Evolutionary conservation across 2,888 invertebrate genomes (phyloP).

Genomic region (Acrobasis repandana): DNA sequence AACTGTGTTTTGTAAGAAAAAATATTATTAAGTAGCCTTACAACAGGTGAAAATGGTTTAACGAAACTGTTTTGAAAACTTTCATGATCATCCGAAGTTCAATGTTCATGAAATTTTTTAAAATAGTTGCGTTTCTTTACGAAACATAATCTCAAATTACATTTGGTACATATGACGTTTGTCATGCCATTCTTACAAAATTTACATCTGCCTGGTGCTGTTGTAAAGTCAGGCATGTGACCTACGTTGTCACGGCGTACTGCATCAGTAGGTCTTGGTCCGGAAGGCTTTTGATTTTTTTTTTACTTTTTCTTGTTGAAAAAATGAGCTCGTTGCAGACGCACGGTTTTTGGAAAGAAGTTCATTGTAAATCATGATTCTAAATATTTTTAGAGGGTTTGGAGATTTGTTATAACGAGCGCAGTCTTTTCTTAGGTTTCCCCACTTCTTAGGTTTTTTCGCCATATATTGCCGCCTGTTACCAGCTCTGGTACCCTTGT

Average conservation of each 20-base stretch:
- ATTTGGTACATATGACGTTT: constrained; percentile 21
- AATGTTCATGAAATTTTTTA: constrained; percentile 2
- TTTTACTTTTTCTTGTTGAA: constrained; percentile 10
- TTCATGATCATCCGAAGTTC: background rate
- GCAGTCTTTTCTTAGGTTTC: constrained; percentile 34
- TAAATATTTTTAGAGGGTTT: constrained; percentile 4
- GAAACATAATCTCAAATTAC: constrained; percentile 23
- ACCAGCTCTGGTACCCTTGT: too few relatives aligned
- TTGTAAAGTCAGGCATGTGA: constrained; percentile 19
- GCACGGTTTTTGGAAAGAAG: too few relatives aligned
- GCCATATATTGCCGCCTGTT: too few relatives aligned
- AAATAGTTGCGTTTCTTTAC: constrained; percentile 21
- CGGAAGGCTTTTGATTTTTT: constrained; percentile 9
- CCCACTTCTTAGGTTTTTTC: constrained; percentile 39
- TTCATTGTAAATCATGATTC: too few relatives aligned
- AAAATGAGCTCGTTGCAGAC: too few relatives aligned
- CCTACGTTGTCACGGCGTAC: constrained; percentile 8
- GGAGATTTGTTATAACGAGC: constrained; percentile 13
- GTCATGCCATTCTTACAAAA: constrained; percentile 19
- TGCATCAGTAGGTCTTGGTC: constrained; percentile 12
- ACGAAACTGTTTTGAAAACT: too few relatives aligned
- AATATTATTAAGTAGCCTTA: too few relatives aligned
- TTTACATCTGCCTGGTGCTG: constrained; percentile 22
- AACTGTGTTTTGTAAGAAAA: too few relatives aligned
- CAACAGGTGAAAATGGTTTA: too few relatives aligned